These are phyloP conservation scores for Huso huso DNA, from an alignment of 2,797 vertebrate genomes.

Conservation along the genomic window DNA sequence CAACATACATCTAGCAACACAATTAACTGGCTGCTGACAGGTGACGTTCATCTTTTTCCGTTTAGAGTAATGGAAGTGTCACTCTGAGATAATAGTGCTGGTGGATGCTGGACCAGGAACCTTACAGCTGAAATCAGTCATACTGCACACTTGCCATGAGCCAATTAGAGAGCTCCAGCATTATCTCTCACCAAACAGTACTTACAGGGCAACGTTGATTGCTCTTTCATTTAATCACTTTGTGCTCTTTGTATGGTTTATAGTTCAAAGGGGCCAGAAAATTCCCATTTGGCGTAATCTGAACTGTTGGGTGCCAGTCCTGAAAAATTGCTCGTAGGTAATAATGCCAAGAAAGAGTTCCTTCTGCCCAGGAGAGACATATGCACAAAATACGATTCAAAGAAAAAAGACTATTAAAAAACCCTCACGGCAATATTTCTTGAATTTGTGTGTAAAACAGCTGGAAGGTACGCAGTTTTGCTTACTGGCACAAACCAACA, in stretches of 20 bases:
- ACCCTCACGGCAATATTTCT: neutral
- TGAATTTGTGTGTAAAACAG: neutral
- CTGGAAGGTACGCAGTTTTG: neutral
- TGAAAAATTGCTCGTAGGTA: conserved; percentile 24
- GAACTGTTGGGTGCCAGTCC: neutral
- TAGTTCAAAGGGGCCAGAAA: neutral
- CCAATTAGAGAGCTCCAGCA: conserved; percentile 62
- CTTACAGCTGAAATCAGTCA: conserved; percentile 65
- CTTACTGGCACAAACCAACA: neutral
- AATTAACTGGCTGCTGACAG: conserved; percentile 91
- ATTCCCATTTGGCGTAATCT: neutral
- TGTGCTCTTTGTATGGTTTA: conserved; percentile 23
- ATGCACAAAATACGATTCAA: neutral
- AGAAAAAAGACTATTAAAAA: neutral
- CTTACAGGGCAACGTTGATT: conserved; percentile 47
- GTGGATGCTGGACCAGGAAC: conserved; percentile 62
- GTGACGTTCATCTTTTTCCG: conserved; percentile 86
- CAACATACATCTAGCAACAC: conserved; percentile 82
- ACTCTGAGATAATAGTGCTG: conserved; percentile 82
- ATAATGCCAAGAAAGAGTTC: conserved; percentile 4
- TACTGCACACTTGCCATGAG: conserved; percentile 47
- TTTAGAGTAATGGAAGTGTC: conserved; percentile 93
- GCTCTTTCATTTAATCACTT: conserved; percentile 51
- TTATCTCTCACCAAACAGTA: conserved; percentile 52
- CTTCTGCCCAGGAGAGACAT: neutral